Evolutionary conservation across 2,888 invertebrate species (phyloP).

Genomic region (Eristalis tenax): DNA sequence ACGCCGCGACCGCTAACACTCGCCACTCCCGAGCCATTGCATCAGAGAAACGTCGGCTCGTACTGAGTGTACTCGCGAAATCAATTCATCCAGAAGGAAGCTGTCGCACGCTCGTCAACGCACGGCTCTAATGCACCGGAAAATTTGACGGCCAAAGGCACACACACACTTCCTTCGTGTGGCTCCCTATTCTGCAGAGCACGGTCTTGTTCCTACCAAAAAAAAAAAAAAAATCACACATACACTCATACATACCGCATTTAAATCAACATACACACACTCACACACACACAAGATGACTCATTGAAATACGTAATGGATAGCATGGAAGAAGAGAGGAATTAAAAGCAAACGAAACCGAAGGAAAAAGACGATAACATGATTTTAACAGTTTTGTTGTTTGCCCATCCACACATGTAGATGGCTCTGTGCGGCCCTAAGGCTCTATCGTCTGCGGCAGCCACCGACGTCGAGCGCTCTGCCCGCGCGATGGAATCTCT

Average conservation of each 20-base stretch:
- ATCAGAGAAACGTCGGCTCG: constrained; percentile 82
- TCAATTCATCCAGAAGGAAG: not conserved
- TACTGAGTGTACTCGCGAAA: constrained; percentile 75
- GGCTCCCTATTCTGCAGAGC: constrained; percentile 75
- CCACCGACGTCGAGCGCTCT: not conserved
- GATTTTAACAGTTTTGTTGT: constrained; percentile 16
- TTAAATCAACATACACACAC: constrained; percentile 46
- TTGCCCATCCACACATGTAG: constrained; percentile 24
- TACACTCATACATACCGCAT: constrained; percentile 29
- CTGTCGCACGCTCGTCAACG: not conserved
- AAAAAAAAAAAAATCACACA: constrained; percentile 26
- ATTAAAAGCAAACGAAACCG: constrained; percentile 50
- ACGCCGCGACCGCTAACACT: constrained; percentile 83
- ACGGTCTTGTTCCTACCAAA: constrained; percentile 81
- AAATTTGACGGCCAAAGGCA: not conserved
- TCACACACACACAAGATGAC: constrained; percentile 49
- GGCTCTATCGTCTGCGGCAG: not conserved
- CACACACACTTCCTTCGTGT: constrained; percentile 6
- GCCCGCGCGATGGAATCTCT: not conserved
- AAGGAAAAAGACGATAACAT: not conserved
- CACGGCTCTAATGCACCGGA: not conserved
- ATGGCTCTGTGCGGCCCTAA: constrained; percentile 34
- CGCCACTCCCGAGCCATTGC: constrained; percentile 78
- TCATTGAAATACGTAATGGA: constrained; percentile 59
- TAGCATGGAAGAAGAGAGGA: constrained; percentile 53